These are phyloP conservation scores for Microcebus jonahi DNA, from an alignment of 2,113 vertebrate species.

Conservation along the genomic window DNA sequence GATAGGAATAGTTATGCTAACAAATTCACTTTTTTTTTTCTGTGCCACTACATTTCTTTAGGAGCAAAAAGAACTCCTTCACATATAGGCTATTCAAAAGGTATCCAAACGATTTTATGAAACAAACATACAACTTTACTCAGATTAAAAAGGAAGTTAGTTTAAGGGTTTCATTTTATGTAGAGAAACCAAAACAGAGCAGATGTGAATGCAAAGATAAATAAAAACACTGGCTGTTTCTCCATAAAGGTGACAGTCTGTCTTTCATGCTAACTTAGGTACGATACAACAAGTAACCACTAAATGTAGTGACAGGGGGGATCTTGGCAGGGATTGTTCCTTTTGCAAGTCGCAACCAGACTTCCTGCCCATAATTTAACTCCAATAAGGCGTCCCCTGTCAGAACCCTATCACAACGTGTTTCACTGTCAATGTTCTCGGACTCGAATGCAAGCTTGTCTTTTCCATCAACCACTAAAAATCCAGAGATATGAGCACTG, in stretches of 20 bases:
- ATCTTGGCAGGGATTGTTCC: constrained; percentile 86
- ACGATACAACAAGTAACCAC: constrained; percentile 89
- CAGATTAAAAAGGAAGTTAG: constrained; percentile 6
- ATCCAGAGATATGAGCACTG: constrained; percentile 86
- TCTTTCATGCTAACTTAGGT: constrained; percentile 78
- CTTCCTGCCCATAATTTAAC: constrained; percentile 89
- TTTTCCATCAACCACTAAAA: constrained; percentile 87
- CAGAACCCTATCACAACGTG: constrained; percentile 82
- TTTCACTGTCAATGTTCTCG: constrained; percentile 81
- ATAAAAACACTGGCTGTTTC: background rate
- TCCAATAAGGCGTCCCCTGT: constrained; percentile 89
- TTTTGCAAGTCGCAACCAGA: constrained; percentile 87
- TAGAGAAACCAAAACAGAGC: background rate
- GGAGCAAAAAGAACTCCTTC: background rate
- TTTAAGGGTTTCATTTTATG: constrained; percentile 48
- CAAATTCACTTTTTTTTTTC: background rate
- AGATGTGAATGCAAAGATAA: constrained; percentile 55
- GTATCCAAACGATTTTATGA: constrained; percentile 40
- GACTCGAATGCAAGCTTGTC: constrained; percentile 88
- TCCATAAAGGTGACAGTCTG: background rate
- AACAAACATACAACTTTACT: background rate
- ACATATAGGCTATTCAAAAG: background rate
- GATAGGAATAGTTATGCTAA: background rate
- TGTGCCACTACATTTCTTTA: background rate
- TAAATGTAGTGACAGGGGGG: constrained; percentile 89